These are phyloP conservation scores for Protobothrops flavoviridis DNA, from an alignment of 2,113 vertebrate genomes.

Conservation along the genomic window DNA sequence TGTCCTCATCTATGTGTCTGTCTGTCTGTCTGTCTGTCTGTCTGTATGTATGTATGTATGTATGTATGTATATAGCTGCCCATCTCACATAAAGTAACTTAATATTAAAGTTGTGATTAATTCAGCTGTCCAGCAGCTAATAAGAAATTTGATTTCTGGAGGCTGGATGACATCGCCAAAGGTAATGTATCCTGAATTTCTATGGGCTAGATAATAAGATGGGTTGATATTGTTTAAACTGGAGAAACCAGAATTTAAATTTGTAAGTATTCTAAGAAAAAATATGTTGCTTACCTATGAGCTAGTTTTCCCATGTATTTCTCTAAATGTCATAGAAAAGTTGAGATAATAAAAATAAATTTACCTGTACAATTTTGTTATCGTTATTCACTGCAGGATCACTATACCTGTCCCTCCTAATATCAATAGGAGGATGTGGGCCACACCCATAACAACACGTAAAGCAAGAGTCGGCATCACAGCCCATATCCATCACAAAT, in stretches of 20 bases:
- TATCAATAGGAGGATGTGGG: conserved; percentile 75
- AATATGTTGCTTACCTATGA: not conserved
- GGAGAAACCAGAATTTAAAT: not conserved
- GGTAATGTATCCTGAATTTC: not conserved
- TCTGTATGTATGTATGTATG: no score
- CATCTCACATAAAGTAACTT: not conserved
- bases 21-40: not conserved
- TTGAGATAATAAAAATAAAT: not conserved
- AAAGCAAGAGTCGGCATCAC: conserved; percentile 84
- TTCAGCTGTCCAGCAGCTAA: not conserved
- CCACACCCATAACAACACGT: conserved; percentile 76
- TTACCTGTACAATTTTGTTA: conserved; percentile 72
- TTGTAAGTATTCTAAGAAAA: not conserved
- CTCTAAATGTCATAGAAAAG: not conserved
- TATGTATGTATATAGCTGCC: not conserved
- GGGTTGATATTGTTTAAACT: not conserved
- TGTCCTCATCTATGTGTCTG: not conserved
- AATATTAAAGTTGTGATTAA: not conserved
- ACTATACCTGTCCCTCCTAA: conserved; percentile 58
- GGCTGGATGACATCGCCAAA: not conserved
- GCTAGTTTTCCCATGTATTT: not conserved
- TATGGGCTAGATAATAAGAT: not conserved
- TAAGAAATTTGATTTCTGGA: not conserved
- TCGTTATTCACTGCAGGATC: conserved; percentile 57
- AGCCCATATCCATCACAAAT: conserved; percentile 86